phyloP scores from a whole-genome alignment of 2,888 invertebrate species.

The Stenoptilia bipunctidactyla region DNA sequence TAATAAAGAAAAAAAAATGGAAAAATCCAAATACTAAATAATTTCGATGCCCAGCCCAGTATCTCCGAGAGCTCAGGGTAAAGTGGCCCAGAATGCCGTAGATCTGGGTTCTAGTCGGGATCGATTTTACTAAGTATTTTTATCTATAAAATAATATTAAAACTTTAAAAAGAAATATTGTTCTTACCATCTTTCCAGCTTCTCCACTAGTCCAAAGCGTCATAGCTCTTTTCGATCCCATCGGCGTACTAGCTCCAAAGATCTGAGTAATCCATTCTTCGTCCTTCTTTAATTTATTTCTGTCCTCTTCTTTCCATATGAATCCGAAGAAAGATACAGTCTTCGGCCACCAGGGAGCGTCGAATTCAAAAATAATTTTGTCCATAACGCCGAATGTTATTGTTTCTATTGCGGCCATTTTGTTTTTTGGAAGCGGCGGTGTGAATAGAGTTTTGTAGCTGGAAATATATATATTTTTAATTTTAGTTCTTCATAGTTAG shows the following conservation, averaged over 20 bases:
- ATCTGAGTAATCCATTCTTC: conserved; percentile 20
- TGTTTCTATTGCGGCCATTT: conserved; percentile 65
- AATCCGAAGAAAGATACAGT: conserved; percentile 11
- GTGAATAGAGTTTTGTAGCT: conserved; percentile 48
- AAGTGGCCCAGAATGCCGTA: too few species aligned
- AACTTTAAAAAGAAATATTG: too few species aligned
- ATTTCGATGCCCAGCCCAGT: too few species aligned
- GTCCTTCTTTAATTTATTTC: conserved; percentile 9
- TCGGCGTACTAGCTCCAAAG: conserved; percentile 17
- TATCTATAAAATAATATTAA: too few species aligned
- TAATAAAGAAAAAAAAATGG: too few species aligned
- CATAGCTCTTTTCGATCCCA: conserved; percentile 16
- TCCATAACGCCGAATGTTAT: conserved; percentile 75
- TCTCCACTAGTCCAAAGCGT: conserved; percentile 24
- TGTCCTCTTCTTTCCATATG: conserved; percentile 20
- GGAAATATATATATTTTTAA: not conserved
- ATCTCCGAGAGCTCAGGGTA: too few species aligned
- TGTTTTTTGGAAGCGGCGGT: conserved; percentile 44
- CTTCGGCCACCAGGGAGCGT: conserved; percentile 72
- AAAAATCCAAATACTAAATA: too few species aligned
- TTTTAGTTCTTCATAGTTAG: too few species aligned
- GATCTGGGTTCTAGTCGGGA: too few species aligned
- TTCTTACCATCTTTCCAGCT: conserved; percentile 21
- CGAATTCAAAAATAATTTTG: conserved; percentile 76
- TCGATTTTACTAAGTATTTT: too few species aligned